A percentile compares a stretch with the other conserved stretches of the same genome.
Evolutionary conservation across 2,888 invertebrate species (phyloP).

Genomic region (Mesopsocus fuscifrons): DNA sequence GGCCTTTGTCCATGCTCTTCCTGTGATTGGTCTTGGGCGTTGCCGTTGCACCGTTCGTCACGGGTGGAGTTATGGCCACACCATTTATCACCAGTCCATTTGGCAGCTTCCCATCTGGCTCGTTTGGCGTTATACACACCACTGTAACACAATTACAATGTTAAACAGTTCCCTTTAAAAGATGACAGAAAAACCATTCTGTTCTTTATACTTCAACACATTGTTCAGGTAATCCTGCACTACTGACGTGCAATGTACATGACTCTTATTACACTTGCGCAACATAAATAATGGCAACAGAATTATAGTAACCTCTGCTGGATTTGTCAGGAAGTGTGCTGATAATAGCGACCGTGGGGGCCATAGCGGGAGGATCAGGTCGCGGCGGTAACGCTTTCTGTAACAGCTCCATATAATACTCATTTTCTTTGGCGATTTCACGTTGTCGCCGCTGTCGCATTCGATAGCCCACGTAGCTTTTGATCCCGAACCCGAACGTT

Average conservation of each 20-base stretch:
- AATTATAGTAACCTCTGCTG: not conserved
- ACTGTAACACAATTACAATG: slow-evolving; percentile 1
- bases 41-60: slow-evolving; percentile 16
- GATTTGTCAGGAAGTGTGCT: not conserved
- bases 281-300: no score
- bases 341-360: not conserved
- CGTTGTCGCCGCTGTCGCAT: slow-evolving; percentile 79
- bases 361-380: slow-evolving; percentile 23
- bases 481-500: slow-evolving; percentile 88
- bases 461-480: slow-evolving; percentile 78
- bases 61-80: not conserved
- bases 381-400: slow-evolving; percentile 74
- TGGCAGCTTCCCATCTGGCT: slow-evolving; percentile 1
- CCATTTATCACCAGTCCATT: slow-evolving; percentile 14
- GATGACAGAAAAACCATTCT: no score
- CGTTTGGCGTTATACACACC: not conserved
- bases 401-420: slow-evolving; percentile 83
- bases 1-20: slow-evolving; percentile 32
- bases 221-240: no score
- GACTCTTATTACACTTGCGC: no score
- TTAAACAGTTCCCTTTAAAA: no score
- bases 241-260: no score
- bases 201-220: no score
- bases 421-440: slow-evolving; percentile 87
- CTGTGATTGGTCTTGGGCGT: slow-evolving; percentile 35